phyloP scores from a whole-genome alignment of 2,888 invertebrate species.

The Congeria kusceri region DNA sequence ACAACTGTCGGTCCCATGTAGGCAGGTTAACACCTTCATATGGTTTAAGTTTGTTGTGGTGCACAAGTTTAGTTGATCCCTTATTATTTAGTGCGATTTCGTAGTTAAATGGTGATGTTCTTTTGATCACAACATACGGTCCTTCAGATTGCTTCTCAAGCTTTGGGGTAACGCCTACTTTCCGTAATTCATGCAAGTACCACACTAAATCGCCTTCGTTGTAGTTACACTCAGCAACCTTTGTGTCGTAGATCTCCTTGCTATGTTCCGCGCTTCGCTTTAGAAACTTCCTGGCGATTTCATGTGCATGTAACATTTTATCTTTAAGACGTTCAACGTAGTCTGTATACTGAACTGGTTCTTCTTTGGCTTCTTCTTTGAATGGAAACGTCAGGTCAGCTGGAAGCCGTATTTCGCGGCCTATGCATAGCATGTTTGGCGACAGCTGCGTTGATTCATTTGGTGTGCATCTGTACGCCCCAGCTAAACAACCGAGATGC shows the following conservation, averaged over 20 bases:
- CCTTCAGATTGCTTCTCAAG: not conserved
- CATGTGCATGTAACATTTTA: not conserved
- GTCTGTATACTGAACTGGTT: not conserved
- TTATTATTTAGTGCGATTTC: not conserved
- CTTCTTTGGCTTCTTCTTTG: not conserved
- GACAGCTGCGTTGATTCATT: constrained; percentile 55
- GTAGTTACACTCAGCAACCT: not conserved
- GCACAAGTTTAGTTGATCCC: not conserved
- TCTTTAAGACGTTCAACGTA: not conserved
- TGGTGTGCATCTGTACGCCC: constrained; percentile 40
- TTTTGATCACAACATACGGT: not conserved
- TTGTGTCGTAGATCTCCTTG: not conserved
- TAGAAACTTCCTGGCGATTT: not conserved
- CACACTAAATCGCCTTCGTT: not conserved
- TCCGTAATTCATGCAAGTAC: not conserved
- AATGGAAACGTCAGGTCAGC: constrained; percentile 28
- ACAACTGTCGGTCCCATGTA: no score
- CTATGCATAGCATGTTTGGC: constrained; percentile 40
- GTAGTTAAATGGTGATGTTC: not conserved
- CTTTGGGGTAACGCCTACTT: not conserved
- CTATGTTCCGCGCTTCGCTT: not conserved
- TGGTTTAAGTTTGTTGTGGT: not conserved
- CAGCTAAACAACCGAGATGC: constrained; percentile 39
- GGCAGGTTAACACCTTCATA: not conserved
- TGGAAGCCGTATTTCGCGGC: constrained; percentile 37